A percentile compares a stretch with the other conserved stretches of the same genome.
phyloP scores from a whole-genome alignment of 2,797 vertebrate genomes.

The Bovichtus diacanthus region DNA sequence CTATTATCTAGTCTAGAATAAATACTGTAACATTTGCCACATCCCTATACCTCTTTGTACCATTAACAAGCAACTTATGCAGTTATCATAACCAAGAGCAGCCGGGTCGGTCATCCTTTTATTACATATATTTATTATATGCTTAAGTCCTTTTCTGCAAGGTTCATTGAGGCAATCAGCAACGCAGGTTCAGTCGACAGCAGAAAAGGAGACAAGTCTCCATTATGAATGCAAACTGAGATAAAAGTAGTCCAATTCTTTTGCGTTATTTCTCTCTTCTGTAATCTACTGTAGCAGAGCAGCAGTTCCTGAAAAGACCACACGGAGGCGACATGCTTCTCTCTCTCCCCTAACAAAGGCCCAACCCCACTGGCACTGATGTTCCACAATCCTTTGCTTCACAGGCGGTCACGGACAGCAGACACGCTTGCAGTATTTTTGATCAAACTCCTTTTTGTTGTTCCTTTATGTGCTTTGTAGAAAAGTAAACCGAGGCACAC shows the following conservation, averaged over 20 bases:
- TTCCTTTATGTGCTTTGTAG: constrained; percentile 53
- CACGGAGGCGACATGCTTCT: constrained; percentile 68
- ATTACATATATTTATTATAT: constrained; percentile 30
- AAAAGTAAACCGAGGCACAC: constrained; percentile 61
- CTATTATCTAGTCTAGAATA: constrained; percentile 71
- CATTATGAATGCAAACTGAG: constrained; percentile 34
- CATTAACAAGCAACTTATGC: constrained; percentile 46
- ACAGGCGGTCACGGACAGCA: neutral
- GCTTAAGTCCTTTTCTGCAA: constrained; percentile 33
- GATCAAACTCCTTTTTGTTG: constrained; percentile 15
- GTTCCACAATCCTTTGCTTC: constrained; percentile 47
- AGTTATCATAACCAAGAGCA: constrained; percentile 30
- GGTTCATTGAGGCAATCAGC: constrained; percentile 52
- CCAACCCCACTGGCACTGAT: neutral
- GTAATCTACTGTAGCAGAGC: constrained; percentile 41
- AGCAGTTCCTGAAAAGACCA: constrained; percentile 60
- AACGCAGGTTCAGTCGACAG: constrained; percentile 68
- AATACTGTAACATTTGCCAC: constrained; percentile 64
- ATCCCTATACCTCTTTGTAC: constrained; percentile 39
- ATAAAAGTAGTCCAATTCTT: constrained; percentile 17
- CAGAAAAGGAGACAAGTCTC: constrained; percentile 50
- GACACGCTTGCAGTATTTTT: constrained; percentile 23
- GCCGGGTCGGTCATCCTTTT: constrained; percentile 23
- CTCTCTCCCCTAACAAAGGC: constrained; percentile 6
- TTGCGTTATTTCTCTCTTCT: constrained; percentile 27